Percentiles rank a stretch among this genome's conserved stretches.
Conservation (phyloP, 2,113 vertebrate species). For the Osmerus eperlanus region DNA sequence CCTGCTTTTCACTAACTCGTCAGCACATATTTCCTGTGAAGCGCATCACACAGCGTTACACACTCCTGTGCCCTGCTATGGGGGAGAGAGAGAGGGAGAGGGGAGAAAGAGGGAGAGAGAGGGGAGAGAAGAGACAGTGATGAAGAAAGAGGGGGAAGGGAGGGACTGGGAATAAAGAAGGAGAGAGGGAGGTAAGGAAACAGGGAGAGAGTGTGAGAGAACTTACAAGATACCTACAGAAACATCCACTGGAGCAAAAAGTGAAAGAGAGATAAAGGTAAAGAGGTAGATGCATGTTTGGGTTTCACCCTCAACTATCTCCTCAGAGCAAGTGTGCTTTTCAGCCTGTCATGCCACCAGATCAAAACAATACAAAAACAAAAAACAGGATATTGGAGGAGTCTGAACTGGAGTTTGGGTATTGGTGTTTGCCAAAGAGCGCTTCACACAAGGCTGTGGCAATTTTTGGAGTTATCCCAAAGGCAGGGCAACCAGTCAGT, state of each 20-base stretch:
- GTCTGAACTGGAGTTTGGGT: too few species aligned
- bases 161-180: constrained; percentile 34
- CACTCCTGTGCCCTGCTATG: constrained; percentile 37
- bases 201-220: not conserved
- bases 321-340: too few species aligned
- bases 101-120: constrained; percentile 23
- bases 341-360: too few species aligned
- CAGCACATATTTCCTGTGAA: constrained; percentile 50
- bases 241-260: too few species aligned
- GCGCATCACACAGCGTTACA: constrained; percentile 25
- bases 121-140: constrained; percentile 27
- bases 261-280: too few species aligned
- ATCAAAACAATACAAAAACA: too few species aligned
- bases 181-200: not conserved
- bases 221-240: not conserved
- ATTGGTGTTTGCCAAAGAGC: not conserved
- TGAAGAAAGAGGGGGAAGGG: not conserved
- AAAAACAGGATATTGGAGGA: too few species aligned
- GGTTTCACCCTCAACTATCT: too few species aligned
- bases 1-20: constrained; percentile 44
- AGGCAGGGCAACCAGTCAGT: constrained; percentile 46
- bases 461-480: constrained; percentile 24
- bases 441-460: not conserved
- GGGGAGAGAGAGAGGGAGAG: constrained; percentile 38
- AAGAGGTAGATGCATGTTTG: too few species aligned